These are phyloP conservation scores for Styela clava DNA, from an alignment of 23 tunicate genomes.

Conservation along the genomic window DNA sequence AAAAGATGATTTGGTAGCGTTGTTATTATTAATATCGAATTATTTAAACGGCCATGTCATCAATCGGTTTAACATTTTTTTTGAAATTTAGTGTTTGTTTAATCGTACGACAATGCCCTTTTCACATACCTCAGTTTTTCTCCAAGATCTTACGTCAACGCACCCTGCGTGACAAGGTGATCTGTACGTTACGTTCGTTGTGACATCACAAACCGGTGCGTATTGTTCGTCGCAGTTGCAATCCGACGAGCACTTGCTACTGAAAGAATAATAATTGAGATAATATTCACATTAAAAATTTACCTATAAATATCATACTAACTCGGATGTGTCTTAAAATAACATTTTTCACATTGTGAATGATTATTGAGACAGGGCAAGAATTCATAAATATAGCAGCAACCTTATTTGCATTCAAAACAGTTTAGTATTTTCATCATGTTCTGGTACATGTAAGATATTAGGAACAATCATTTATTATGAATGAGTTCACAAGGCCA, in stretches of 20 bases:
- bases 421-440: not conserved
- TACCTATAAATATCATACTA: too few species aligned
- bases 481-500: not conserved
- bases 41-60: too few species aligned
- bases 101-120: too few species aligned
- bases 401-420: too few species aligned
- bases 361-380: too few species aligned
- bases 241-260: not conserved
- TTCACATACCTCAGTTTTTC: conserved; percentile 2
- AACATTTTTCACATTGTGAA: not conserved
- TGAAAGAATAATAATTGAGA: conserved; percentile 2
- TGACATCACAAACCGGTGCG: conserved; percentile 78
- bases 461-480: not conserved
- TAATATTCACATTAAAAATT: not conserved
- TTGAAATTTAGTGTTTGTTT: too few species aligned
- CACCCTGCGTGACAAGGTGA: conserved; percentile 89
- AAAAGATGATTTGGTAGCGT: too few species aligned
- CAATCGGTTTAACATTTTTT: too few species aligned
- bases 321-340: not conserved
- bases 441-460: not conserved
- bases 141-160: conserved; percentile 14
- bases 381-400: too few species aligned
- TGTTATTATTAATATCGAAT: too few species aligned
- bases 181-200: conserved; percentile 54
- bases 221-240: conserved; percentile 38